These are phyloP conservation scores for Illadopsis cleaveri DNA, from an alignment of 2,113 vertebrate species.

Conservation along the genomic window DNA sequence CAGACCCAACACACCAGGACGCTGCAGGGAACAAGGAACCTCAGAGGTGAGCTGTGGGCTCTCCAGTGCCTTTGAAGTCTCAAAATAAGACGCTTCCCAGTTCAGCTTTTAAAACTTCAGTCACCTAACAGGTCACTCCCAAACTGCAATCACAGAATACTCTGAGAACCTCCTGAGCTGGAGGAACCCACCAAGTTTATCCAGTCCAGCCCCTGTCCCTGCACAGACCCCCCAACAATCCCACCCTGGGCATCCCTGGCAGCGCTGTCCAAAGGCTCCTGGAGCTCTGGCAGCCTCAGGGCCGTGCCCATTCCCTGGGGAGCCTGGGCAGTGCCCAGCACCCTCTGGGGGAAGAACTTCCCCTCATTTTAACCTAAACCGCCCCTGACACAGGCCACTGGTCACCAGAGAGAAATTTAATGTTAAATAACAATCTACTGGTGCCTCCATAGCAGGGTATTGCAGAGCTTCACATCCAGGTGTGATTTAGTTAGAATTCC, in stretches of 20 bases:
- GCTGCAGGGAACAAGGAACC: neutral
- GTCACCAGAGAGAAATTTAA: neutral
- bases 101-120: neutral
- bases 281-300: neutral
- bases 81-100: neutral
- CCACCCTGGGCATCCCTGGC: neutral
- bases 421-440: neutral
- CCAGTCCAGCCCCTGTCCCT: fast-evolving
- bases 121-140: neutral
- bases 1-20: neutral
- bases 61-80: neutral
- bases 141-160: neutral
- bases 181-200: fast-evolving
- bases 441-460: neutral
- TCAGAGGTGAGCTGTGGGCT: neutral
- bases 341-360: neutral
- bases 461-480: neutral
- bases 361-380: neutral
- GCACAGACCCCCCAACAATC: neutral
- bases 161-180: neutral
- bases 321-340: neutral
- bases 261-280: neutral
- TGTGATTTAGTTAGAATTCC: neutral
- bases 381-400: neutral
- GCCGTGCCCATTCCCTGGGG: neutral